These are phyloP conservation scores for Calyptomena viridis DNA, from an alignment of 2,113 vertebrate species.

Conservation along the genomic window DNA sequence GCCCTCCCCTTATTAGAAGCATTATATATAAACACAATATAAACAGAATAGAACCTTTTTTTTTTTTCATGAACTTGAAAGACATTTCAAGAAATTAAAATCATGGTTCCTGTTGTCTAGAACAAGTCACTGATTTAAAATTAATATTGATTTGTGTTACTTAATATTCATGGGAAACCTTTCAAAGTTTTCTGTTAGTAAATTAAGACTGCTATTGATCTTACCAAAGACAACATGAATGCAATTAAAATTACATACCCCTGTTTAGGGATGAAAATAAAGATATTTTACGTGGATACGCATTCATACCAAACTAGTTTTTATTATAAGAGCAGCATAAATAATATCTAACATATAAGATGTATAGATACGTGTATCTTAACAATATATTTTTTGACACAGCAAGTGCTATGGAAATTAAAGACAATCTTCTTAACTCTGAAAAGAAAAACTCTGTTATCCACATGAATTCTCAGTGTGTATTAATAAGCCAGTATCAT, in stretches of 20 bases:
- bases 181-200: constrained; percentile 61
- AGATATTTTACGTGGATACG: constrained; percentile 13
- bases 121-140: constrained; percentile 46
- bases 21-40: not conserved
- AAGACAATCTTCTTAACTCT: not conserved
- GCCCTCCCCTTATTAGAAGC: accelerated
- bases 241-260: constrained; percentile 36
- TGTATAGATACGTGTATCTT: not conserved
- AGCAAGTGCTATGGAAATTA: not conserved
- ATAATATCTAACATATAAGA: not conserved
- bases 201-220: constrained; percentile 66
- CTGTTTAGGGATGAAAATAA: not conserved
- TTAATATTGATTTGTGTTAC: constrained; percentile 52
- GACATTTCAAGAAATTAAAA: not conserved
- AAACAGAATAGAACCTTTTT: not conserved
- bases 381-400: not conserved
- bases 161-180: constrained; percentile 49
- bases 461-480: not conserved
- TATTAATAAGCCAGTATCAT: not conserved
- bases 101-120: not conserved
- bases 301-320: not conserved
- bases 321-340: not conserved
- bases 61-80: not conserved
- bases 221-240: constrained; percentile 38
- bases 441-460: not conserved